A percentile compares a stretch with the other conserved stretches of the same genome.
Evolutionary conservation across 2,888 invertebrate species (phyloP).

Genomic region (Dryocosmus kuriphilus): DNA sequence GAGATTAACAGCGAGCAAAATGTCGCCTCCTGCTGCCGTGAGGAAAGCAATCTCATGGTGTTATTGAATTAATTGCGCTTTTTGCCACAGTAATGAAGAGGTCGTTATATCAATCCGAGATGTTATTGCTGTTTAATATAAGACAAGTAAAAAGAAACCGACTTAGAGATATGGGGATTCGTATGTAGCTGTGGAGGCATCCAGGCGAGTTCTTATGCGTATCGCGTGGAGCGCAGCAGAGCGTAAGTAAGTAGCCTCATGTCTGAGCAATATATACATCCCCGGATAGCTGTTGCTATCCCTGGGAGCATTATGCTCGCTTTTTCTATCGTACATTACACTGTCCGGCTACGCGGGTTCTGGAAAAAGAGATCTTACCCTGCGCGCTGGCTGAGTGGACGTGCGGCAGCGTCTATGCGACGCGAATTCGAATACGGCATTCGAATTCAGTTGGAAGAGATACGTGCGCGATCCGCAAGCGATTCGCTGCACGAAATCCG

Average conservation of each 20-base stretch:
- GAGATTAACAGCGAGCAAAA: slow-evolving; percentile 31
- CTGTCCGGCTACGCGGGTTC: slow-evolving; percentile 43
- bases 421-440: slow-evolving; percentile 26
- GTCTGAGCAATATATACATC: slow-evolving; percentile 52
- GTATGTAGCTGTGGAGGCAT: neutral
- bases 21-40: slow-evolving; percentile 20
- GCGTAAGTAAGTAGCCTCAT: slow-evolving; percentile 57
- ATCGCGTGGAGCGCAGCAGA: slow-evolving; percentile 59
- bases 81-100: slow-evolving; percentile 31
- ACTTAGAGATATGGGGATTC: neutral
- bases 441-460: slow-evolving; percentile 25
- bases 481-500: slow-evolving; percentile 39
- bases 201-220: slow-evolving; percentile 61
- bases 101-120: slow-evolving; percentile 31
- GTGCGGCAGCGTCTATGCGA: slow-evolving; percentile 7
- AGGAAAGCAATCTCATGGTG: slow-evolving; percentile 34
- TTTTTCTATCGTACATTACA: slow-evolving; percentile 56
- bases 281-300: slow-evolving; percentile 67
- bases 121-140: slow-evolving; percentile 34
- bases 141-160: slow-evolving; percentile 20
- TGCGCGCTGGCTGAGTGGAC: slow-evolving; percentile 1
- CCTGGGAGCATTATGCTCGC: slow-evolving; percentile 59
- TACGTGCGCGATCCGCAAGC: slow-evolving; percentile 16
- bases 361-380: slow-evolving; percentile 46
- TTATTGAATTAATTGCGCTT: slow-evolving; percentile 40